These are phyloP conservation scores for Oxygymnocypris stewartii DNA, from an alignment of 2,113 vertebrate species.

Conservation along the genomic window DNA sequence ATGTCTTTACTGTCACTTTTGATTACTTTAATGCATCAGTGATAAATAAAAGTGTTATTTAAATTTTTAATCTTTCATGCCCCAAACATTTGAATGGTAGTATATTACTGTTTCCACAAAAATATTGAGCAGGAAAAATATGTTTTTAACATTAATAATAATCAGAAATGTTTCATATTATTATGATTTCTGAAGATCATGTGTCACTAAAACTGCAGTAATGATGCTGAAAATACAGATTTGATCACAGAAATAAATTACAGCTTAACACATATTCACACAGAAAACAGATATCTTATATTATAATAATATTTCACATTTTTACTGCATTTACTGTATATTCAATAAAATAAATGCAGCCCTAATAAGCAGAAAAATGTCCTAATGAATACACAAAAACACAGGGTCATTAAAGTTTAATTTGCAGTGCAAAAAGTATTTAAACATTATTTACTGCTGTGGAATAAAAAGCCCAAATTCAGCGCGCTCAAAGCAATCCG, in stretches of 20 bases:
- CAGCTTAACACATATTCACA: background rate
- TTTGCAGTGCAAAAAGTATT: background rate
- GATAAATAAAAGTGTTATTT: background rate
- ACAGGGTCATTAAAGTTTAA: background rate
- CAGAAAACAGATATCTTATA: background rate
- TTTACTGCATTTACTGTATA: background rate
- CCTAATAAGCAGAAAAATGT: background rate
- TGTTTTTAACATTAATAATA: background rate
- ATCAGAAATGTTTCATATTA: background rate
- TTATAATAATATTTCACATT: background rate
- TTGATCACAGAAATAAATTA: background rate
- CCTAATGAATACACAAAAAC: background rate
- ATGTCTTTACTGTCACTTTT: background rate
- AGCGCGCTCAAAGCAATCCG: constrained; percentile 8
- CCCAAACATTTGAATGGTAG: background rate
- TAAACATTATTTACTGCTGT: background rate
- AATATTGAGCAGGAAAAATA: background rate
- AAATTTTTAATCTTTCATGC: background rate
- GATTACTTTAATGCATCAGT: background rate
- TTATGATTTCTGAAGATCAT: background rate
- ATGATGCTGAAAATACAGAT: background rate
- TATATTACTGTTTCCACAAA: background rate
- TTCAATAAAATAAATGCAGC: background rate
- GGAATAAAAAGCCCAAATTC: constrained; percentile 24
- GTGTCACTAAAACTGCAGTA: background rate